Conservation (phyloP, 2,888 invertebrate species). For the Schrankia costaestrigalis region DNA sequence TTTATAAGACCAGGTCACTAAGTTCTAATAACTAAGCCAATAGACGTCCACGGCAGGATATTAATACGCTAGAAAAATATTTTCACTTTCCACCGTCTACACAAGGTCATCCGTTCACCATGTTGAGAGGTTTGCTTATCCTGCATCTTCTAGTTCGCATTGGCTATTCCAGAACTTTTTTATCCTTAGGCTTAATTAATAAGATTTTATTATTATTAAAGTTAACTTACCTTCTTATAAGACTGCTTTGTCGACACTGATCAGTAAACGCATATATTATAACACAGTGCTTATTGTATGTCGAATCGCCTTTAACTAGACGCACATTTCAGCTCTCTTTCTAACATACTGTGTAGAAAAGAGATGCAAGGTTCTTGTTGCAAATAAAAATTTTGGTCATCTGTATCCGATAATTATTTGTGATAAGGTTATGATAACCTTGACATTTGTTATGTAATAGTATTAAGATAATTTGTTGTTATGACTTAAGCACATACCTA, state of each 20-base stretch:
- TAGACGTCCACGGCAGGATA: no score
- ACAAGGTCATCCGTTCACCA: no score
- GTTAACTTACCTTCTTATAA: constrained; percentile 16
- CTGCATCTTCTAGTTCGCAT: no score
- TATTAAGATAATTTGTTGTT: constrained; percentile 11
- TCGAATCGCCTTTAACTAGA: constrained; percentile 4
- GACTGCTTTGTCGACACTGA: constrained; percentile 24
- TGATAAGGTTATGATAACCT: constrained; percentile 19
- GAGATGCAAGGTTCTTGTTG: constrained; percentile 7
- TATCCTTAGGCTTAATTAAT: no score
- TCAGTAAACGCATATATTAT: constrained; percentile 13
- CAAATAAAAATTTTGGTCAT: not conserved
- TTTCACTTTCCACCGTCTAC: no score
- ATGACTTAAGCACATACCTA: no score
- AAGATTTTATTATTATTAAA: no score
- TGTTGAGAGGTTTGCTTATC: no score
- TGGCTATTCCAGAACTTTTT: not conserved
- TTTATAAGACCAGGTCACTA: no score
- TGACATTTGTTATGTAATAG: constrained; percentile 19
- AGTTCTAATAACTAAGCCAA: no score
- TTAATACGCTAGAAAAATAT: no score
- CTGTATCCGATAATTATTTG: no score
- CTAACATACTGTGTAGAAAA: not conserved
- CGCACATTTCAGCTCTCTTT: constrained; percentile 13
- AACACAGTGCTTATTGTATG: constrained; percentile 4